Percentiles rank a stretch among this genome's conserved stretches.
Evolutionary conservation across 1,140 invertebrate genomes (phyloP).

Genomic region (Hydropsyche tenuis): DNA sequence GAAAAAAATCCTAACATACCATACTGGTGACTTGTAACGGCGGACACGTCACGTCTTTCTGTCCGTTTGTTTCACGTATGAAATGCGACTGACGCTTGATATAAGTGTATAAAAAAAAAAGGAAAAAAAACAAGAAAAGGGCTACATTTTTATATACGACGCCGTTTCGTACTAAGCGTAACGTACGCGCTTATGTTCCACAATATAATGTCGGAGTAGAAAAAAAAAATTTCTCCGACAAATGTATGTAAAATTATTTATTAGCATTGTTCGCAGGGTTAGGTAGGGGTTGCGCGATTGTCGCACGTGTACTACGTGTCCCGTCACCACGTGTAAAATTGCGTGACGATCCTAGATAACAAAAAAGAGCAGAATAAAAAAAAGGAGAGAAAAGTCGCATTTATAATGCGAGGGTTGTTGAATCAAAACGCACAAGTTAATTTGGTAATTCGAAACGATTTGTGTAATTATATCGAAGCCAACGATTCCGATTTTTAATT

Average conservation of each 20-base stretch:
- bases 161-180: background rate
- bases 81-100: conserved; percentile 37
- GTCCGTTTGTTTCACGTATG: conserved; percentile 37
- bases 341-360: conserved; percentile 41
- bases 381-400: conserved; percentile 20
- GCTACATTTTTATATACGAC: background rate
- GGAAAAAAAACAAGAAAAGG: background rate
- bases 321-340: conserved; percentile 33
- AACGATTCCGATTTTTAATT: too few species aligned
- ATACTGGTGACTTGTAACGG: conserved; percentile 24
- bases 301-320: conserved; percentile 10
- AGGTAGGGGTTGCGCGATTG: conserved; percentile 25
- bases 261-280: conserved; percentile 23
- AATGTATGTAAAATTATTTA: conserved; percentile 36
- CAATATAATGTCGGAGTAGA: too few species aligned
- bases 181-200: background rate
- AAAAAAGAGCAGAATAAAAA: background rate
- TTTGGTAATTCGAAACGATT: too few species aligned
- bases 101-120: background rate
- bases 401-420: too few species aligned
- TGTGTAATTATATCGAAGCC: too few species aligned
- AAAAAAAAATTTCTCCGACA: background rate
- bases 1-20: conserved; percentile 19
- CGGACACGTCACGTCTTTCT: conserved; percentile 40
- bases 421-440: too few species aligned